Percentiles rank a stretch among this genome's conserved stretches.
These are phyloP conservation scores for Plusia festucae DNA, from an alignment of 2,888 invertebrate species.

Conservation along the genomic window DNA sequence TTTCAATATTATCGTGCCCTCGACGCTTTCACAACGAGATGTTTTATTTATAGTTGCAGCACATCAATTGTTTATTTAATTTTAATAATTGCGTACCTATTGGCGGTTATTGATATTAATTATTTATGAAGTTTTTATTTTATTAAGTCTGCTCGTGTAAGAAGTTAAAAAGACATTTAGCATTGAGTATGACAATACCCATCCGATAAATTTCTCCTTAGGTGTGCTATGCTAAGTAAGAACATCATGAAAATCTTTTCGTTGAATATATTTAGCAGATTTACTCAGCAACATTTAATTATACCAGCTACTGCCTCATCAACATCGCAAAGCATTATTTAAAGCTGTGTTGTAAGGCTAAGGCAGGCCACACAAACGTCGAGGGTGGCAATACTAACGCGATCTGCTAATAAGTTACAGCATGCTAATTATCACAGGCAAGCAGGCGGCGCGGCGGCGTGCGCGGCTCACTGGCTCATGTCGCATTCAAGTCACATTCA, in stretches of 20 bases:
- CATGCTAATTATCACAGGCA: slow-evolving; percentile 61
- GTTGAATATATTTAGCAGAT: too few species aligned
- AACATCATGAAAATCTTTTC: too few species aligned
- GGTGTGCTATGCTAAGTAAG: too few species aligned
- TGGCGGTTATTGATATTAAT: not conserved
- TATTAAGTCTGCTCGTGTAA: too few species aligned
- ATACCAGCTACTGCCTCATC: not conserved
- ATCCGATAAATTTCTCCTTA: too few species aligned
- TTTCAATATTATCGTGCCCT: slow-evolving; percentile 48
- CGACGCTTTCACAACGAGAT: slow-evolving; percentile 37
- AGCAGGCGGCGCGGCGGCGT: slow-evolving; percentile 61
- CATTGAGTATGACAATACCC: too few species aligned
- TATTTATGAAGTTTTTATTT: not conserved
- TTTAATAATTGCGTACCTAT: not conserved
- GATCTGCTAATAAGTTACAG: slow-evolving; percentile 43
- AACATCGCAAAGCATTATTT: not conserved
- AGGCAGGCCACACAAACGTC: slow-evolving; percentile 21
- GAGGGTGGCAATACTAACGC: slow-evolving; percentile 48
- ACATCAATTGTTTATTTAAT: slow-evolving; percentile 2
- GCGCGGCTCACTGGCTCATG: slow-evolving; percentile 50
- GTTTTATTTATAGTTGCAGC: slow-evolving; percentile 42
- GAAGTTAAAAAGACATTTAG: too few species aligned
- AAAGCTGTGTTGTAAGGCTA: not conserved
- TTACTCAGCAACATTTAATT: not conserved
- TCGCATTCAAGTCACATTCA: slow-evolving; percentile 31